Conservation (phyloP, 2,113 vertebrate species). For the Dendrocopos noguchii region DNA sequence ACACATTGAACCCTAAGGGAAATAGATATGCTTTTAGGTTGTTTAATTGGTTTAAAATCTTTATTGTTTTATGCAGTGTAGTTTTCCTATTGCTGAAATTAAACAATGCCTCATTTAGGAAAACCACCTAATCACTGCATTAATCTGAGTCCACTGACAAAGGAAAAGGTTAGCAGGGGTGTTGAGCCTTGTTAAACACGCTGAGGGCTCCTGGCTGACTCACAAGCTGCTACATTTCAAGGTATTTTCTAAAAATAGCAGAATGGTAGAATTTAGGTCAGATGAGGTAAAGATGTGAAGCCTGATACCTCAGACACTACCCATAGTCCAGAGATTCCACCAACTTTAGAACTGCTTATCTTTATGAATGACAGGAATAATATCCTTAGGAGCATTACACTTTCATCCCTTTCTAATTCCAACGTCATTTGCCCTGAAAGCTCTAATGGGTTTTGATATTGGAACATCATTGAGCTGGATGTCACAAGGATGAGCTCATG, state of each 20-base stretch:
- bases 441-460: not conserved
- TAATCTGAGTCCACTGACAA: not conserved
- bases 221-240: not conserved
- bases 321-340: not conserved
- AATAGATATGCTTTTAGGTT: not conserved
- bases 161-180: not conserved
- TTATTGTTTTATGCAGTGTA: constrained; percentile 3
- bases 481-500: not conserved
- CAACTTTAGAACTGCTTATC: not conserved
- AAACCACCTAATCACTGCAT: constrained; percentile 3
- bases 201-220: constrained; percentile 7
- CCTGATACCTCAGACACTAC: not conserved
- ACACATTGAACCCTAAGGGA: not conserved
- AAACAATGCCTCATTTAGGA: constrained; percentile 50
- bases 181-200: not conserved
- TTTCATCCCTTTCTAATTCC: not conserved
- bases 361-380: not conserved
- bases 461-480: not conserved
- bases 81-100: constrained; percentile 53
- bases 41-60: constrained; percentile 22
- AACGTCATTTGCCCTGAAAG: not conserved
- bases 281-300: not conserved
- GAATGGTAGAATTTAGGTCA: constrained; percentile 22
- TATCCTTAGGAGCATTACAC: not conserved
- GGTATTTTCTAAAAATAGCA: constrained; percentile 36